These are phyloP conservation scores for Poecile montanus DNA, from an alignment of 2,797 vertebrate genomes.

Conservation along the genomic window DNA sequence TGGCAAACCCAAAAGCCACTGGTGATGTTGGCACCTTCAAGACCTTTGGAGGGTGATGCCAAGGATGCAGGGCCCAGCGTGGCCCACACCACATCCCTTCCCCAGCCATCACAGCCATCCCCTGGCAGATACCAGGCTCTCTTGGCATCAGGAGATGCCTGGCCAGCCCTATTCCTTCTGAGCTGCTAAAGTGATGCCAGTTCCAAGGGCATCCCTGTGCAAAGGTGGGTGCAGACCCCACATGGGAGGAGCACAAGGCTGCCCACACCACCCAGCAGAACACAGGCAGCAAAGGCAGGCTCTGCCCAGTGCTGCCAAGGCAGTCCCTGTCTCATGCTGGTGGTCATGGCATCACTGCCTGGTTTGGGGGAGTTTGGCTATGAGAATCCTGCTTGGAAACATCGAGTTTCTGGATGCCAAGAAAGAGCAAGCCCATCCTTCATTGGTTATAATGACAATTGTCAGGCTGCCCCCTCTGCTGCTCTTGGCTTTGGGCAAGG, in stretches of 20 bases:
- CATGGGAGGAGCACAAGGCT: accelerated
- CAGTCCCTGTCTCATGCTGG: background rate
- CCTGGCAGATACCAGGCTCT: background rate
- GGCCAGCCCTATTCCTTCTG: background rate
- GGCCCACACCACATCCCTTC: background rate
- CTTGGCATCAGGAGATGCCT: background rate
- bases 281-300: background rate
- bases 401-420: background rate
- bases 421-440: constrained; percentile 39
- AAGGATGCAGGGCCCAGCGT: background rate
- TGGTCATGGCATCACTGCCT: background rate
- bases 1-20: background rate
- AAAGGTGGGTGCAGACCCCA: background rate
- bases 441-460: constrained; percentile 22
- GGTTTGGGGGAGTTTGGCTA: background rate
- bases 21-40: background rate
- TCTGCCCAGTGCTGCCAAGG: background rate
- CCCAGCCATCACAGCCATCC: background rate
- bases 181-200: background rate
- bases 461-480: constrained; percentile 14
- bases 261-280: background rate
- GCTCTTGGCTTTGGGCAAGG: background rate
- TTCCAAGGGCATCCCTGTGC: accelerated
- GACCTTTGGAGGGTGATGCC: background rate
- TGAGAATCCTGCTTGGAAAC: background rate